Percentiles rank a stretch among this genome's conserved stretches.
Evolutionary conservation across 2,888 invertebrate species (phyloP).

Genomic region (Calameuta filiformis): DNA sequence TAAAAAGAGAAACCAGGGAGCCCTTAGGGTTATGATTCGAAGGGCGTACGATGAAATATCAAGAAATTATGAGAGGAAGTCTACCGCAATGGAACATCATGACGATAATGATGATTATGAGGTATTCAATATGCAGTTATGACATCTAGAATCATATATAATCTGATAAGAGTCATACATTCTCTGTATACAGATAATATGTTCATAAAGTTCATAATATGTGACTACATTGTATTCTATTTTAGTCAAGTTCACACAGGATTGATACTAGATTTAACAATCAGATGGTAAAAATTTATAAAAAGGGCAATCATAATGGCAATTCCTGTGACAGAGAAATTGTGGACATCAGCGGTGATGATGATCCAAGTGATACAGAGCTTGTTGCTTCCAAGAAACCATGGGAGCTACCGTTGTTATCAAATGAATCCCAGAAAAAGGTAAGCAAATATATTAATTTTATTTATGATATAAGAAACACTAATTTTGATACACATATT

Average conservation of each 20-base stretch:
- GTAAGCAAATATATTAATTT: not conserved
- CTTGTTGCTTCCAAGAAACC: not conserved
- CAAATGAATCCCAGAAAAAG: not conserved
- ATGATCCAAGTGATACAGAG: constrained; percentile 57
- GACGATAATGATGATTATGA: constrained; percentile 67
- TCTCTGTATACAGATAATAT: not conserved
- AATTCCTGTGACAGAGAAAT: constrained; percentile 75
- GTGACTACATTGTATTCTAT: not conserved
- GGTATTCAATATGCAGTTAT: constrained; percentile 60
- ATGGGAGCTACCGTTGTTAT: not conserved
- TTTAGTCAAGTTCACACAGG: constrained; percentile 40
- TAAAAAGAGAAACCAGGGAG: constrained; percentile 80
- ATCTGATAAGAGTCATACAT: not conserved
- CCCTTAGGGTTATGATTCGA: constrained; percentile 79
- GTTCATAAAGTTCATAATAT: not conserved
- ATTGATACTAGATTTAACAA: constrained; percentile 54
- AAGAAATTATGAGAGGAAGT: constrained; percentile 58
- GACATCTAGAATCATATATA: constrained; percentile 6
- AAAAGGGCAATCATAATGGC: constrained; percentile 51
- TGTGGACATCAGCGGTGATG: constrained; percentile 84
- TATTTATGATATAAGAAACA: not conserved
- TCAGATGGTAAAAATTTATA: constrained; percentile 68
- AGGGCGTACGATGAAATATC: constrained; percentile 78
- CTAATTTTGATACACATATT: not conserved
- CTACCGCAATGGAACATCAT: constrained; percentile 61